phyloP scores from a whole-genome alignment of 2,888 invertebrate species.

The Hecatera dysodea region DNA sequence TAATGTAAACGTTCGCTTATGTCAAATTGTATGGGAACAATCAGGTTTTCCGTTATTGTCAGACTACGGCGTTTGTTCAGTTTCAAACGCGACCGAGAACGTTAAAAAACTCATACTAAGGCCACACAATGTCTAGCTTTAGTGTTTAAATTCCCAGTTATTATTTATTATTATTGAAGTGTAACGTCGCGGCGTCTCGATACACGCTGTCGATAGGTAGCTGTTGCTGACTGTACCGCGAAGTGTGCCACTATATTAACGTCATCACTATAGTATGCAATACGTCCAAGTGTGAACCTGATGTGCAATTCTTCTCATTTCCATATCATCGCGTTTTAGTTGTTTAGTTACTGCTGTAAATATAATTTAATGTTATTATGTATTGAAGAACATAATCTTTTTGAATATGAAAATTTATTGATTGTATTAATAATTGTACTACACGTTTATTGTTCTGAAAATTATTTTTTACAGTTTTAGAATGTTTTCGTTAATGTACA shows the following conservation, averaged over 20 bases:
- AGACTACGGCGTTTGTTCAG: too few species aligned
- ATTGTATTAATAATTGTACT: slow-evolving; percentile 80
- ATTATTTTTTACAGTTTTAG: slow-evolving; percentile 86
- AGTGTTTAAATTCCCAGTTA: slow-evolving; percentile 57
- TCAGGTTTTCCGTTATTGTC: too few species aligned
- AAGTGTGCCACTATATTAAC: slow-evolving; percentile 72
- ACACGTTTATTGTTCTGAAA: slow-evolving; percentile 87
- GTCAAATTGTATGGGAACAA: too few species aligned
- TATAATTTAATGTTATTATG: slow-evolving; percentile 88
- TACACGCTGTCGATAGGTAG: slow-evolving; percentile 32
- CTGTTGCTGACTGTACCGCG: slow-evolving; percentile 68
- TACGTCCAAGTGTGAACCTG: slow-evolving; percentile 87
- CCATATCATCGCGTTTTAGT: slow-evolving; percentile 88
- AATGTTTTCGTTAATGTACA: slow-evolving; percentile 89
- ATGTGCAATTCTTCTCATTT: slow-evolving; percentile 90
- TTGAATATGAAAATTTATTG: slow-evolving; percentile 82
- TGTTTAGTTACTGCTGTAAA: slow-evolving; percentile 88
- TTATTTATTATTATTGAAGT: slow-evolving; percentile 57
- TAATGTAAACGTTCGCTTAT: too few species aligned
- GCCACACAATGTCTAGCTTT: slow-evolving; percentile 52
- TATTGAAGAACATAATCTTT: slow-evolving; percentile 73
- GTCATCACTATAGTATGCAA: slow-evolving; percentile 81
- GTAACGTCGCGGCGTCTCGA: slow-evolving; percentile 43
- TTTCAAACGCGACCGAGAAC: too few species aligned
- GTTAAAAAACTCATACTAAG: too few species aligned